Evolutionary conservation across 2,113 vertebrate genomes (phyloP).

Genomic region (Anhinga rufa): DNA sequence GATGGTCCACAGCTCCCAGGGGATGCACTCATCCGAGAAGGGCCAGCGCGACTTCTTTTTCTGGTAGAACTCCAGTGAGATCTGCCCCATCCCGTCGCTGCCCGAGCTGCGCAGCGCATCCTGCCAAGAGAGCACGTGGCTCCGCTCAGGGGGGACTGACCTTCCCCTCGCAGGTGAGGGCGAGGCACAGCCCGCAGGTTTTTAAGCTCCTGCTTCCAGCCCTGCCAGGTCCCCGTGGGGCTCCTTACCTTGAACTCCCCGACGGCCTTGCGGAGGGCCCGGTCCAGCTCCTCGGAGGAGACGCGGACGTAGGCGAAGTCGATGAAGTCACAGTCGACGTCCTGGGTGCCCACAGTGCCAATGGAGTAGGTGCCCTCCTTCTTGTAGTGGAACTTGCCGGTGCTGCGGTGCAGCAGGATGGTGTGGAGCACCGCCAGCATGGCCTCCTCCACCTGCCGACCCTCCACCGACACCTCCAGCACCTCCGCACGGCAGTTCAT

Average conservation of each 20-base stretch:
- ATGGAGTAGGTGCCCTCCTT: slow-evolving; percentile 99
- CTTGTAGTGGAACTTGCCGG: slow-evolving; percentile 99
- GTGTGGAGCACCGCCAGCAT: slow-evolving; percentile 91
- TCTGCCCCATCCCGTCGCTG: slow-evolving; percentile 91
- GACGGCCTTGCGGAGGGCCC: slow-evolving; percentile 87
- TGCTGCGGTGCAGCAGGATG: slow-evolving; percentile 92
- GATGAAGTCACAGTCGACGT: slow-evolving; percentile 96
- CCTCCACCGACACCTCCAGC: slow-evolving; percentile 93
- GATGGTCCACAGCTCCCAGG: slow-evolving; percentile 98
- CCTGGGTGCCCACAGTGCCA: slow-evolving; percentile 92
- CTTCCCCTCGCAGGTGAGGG: fast-evolving
- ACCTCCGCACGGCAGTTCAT: slow-evolving; percentile 98
- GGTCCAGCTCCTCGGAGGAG: slow-evolving; percentile 93
- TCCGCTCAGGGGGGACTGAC: fast-evolving
- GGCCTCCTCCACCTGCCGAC: slow-evolving; percentile 93
- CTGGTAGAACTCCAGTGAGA: slow-evolving; percentile 98
- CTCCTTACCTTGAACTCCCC: slow-evolving; percentile 88
- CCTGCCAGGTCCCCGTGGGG: fast-evolving
- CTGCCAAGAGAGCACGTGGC: slow-evolving; percentile 18
- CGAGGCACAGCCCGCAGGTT: too few species aligned
- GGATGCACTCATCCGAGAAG: slow-evolving; percentile 96
- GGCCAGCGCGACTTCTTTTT: slow-evolving; percentile 99
- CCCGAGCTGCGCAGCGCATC: slow-evolving; percentile 87
- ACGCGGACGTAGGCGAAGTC: slow-evolving; percentile 92
- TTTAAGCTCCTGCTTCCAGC: neutral